Evolutionary conservation across 2,113 vertebrate species (phyloP).

Genomic region (Petromus typicus): DNA sequence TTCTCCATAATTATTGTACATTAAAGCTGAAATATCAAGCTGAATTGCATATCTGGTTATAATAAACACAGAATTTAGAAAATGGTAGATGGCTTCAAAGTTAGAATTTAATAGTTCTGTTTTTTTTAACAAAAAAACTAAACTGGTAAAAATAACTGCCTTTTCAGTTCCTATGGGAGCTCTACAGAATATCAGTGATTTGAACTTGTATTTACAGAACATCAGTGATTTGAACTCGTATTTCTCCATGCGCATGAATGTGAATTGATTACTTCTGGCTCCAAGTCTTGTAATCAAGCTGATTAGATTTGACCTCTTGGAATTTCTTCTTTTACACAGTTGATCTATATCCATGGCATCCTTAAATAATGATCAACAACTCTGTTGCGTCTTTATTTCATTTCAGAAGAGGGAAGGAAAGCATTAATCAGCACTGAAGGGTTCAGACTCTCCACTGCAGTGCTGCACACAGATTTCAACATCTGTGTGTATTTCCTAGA

Average conservation of each 20-base stretch:
- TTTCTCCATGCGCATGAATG: background rate
- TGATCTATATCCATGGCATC: background rate
- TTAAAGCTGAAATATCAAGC: background rate
- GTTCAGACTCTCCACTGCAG: background rate
- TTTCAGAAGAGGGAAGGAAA: background rate
- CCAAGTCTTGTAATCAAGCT: background rate
- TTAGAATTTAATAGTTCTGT: background rate
- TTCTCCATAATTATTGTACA: background rate
- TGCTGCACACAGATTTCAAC: background rate
- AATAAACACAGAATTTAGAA: slow-evolving; percentile 36
- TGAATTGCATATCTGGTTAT: background rate
- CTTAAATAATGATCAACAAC: background rate
- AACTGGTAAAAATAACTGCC: background rate
- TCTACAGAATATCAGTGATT: background rate
- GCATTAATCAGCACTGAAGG: background rate
- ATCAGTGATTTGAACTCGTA: too few relatives aligned
- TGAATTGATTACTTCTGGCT: background rate
- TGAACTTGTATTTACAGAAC: too few relatives aligned
- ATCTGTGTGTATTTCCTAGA: background rate
- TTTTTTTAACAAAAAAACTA: background rate
- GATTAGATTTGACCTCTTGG: background rate
- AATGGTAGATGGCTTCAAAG: slow-evolving; percentile 29
- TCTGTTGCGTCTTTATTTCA: background rate
- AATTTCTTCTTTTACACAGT: background rate
- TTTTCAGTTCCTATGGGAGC: background rate